phyloP scores from a whole-genome alignment of 2,797 vertebrate species.

The Anguilla obscura region DNA sequence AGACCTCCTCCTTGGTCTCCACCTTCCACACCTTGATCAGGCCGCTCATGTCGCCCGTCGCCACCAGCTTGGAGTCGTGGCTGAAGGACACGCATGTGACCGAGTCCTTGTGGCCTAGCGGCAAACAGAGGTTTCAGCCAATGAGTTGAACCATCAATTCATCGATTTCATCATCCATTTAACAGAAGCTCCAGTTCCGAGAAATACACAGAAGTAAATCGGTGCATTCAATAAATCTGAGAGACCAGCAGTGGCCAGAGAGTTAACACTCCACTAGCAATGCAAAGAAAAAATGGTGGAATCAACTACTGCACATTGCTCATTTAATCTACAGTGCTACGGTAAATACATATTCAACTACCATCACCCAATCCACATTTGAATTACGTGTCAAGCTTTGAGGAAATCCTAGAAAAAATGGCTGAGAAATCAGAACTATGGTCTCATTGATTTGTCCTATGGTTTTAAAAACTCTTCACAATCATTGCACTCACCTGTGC shows the following conservation, averaged over 20 bases:
- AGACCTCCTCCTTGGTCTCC: conserved; percentile 86
- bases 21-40: conserved; percentile 94
- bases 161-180: neutral
- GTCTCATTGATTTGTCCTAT: neutral
- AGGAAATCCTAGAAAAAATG: neutral
- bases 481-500: conserved; percentile 75
- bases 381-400: neutral
- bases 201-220: neutral
- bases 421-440: neutral
- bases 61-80: conserved; percentile 87
- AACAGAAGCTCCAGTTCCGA: neutral
- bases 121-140: neutral
- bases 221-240: neutral
- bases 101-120: conserved; percentile 92
- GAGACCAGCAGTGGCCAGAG: neutral
- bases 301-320: neutral
- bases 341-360: neutral
- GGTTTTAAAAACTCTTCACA: conserved; percentile 1
- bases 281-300: neutral
- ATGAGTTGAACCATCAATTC: neutral
- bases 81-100: conserved; percentile 90
- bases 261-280: neutral
- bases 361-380: neutral
- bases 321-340: neutral
- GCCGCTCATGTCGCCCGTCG: conserved; percentile 93